A percentile compares a stretch with the other conserved stretches of the same genome.
These are phyloP conservation scores for Camptogramma bilineatum DNA, from an alignment of 2,888 invertebrate genomes.

Conservation along the genomic window DNA sequence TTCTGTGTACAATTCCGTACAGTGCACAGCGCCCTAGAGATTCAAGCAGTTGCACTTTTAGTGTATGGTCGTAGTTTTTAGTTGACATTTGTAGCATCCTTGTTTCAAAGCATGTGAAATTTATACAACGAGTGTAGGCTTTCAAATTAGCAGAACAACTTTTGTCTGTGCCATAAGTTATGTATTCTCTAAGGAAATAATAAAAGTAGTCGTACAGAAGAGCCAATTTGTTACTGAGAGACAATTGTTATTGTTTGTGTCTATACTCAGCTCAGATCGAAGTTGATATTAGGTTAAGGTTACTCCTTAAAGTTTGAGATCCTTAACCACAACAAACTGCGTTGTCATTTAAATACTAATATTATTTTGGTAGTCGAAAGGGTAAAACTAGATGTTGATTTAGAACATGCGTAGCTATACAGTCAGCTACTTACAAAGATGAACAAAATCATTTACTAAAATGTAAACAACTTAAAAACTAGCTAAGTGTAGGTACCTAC, in stretches of 20 bases:
- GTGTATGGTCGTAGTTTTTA: constrained; percentile 14
- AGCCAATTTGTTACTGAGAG: constrained; percentile 1
- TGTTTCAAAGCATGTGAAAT: constrained; percentile 16
- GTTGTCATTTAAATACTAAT: too few relatives aligned
- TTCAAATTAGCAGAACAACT: not conserved
- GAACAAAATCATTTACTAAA: too few relatives aligned
- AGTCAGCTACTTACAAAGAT: too few relatives aligned
- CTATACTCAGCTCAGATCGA: too few relatives aligned
- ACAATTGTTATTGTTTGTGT: not conserved
- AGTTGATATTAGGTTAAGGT: not conserved
- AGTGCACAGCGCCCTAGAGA: constrained; percentile 27
- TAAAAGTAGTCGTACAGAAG: not conserved
- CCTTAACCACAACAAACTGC: too few relatives aligned
- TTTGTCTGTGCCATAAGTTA: not conserved
- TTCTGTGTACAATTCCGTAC: constrained; percentile 28
- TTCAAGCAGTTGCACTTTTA: constrained; percentile 29
- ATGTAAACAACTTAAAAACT: too few relatives aligned
- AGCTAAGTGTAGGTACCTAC: too few relatives aligned
- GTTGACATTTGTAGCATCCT: constrained; percentile 17
- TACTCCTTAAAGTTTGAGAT: not conserved
- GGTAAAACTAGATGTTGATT: too few relatives aligned
- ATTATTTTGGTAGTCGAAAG: too few relatives aligned
- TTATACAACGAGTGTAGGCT: constrained; percentile 6
- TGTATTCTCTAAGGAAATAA: constrained; percentile 3
- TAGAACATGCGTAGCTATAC: too few relatives aligned